A percentile compares a stretch with the other conserved stretches of the same genome.
These are phyloP conservation scores for Erannis defoliaria DNA, from an alignment of 2,888 invertebrate species.

Conservation along the genomic window DNA sequence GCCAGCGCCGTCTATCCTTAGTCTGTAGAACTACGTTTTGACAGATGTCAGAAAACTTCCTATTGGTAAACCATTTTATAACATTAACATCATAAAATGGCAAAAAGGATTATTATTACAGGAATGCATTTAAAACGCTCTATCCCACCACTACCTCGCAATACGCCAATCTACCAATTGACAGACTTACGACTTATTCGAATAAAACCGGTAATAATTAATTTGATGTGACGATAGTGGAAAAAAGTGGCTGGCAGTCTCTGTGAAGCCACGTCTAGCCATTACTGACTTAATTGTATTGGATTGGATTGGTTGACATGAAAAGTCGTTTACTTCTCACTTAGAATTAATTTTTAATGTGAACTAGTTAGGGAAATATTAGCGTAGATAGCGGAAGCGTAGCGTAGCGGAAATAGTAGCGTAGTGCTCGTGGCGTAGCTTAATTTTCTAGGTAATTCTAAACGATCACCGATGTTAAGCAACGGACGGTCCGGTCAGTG, in stretches of 20 bases:
- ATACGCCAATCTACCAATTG: conserved; percentile 71
- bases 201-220: conserved; percentile 83
- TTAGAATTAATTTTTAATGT: background rate
- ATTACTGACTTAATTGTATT: conserved; percentile 70
- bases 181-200: conserved; percentile 75
- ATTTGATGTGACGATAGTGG: conserved; percentile 77
- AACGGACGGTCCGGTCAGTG: too few relatives aligned
- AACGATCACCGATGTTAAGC: too few relatives aligned
- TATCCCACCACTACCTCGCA: conserved; percentile 47
- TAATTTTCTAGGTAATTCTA: too few relatives aligned
- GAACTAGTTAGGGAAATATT: background rate
- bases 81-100: background rate
- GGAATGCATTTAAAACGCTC: too few relatives aligned
- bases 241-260: conserved; percentile 69
- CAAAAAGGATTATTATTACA: too few relatives aligned
- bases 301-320: conserved; percentile 70
- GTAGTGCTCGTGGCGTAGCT: too few relatives aligned
- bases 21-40: too few relatives aligned
- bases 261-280: conserved; percentile 49
- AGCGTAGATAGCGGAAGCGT: too few relatives aligned
- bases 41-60: too few relatives aligned
- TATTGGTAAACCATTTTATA: too few relatives aligned
- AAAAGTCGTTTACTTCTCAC: conserved; percentile 44
- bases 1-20: too few relatives aligned
- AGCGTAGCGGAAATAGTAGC: too few relatives aligned